Evolutionary conservation across 1,140 invertebrate species (phyloP).

Genomic region (Drepana arcuata): DNA sequence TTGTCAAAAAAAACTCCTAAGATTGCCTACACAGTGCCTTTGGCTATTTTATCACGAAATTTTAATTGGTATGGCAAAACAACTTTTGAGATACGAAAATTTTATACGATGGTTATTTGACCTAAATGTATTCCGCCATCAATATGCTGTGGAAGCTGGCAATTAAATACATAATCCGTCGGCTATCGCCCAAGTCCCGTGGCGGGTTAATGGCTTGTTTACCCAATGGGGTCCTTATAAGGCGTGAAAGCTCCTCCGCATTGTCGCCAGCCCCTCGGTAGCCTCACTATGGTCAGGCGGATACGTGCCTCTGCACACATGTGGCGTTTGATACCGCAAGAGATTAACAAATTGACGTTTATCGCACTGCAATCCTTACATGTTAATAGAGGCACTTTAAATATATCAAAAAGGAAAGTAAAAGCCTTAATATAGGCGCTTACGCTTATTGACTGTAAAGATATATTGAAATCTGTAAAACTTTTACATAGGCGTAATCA

Average conservation of each 20-base stretch:
- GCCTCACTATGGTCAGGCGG: slow-evolving; percentile 21
- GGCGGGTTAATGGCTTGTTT: slow-evolving; percentile 53
- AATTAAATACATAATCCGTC: slow-evolving; percentile 61
- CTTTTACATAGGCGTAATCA: too few species aligned
- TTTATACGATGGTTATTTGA: too few species aligned
- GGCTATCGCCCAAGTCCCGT: slow-evolving; percentile 34
- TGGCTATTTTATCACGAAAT: too few species aligned
- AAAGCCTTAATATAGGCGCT: too few species aligned
- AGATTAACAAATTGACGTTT: slow-evolving; percentile 18
- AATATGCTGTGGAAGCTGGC: slow-evolving; percentile 32
- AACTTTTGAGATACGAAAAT: too few species aligned
- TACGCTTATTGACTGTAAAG: too few species aligned
- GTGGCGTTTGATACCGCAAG: slow-evolving; percentile 16
- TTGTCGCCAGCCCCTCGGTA: slow-evolving; percentile 41
- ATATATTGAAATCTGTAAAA: too few species aligned
- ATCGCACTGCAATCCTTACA: not conserved
- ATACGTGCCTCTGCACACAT: slow-evolving; percentile 21
- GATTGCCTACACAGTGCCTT: too few species aligned
- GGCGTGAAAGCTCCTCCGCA: slow-evolving; percentile 59
- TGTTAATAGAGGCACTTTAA: too few species aligned
- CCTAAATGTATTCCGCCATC: slow-evolving; percentile 10
- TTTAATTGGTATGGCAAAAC: too few species aligned
- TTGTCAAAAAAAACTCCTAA: too few species aligned
- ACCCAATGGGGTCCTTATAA: slow-evolving; percentile 50
- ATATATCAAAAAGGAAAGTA: too few species aligned